Conservation (phyloP, 2,113 vertebrate genomes). For the Myocastor coypus region DNA sequence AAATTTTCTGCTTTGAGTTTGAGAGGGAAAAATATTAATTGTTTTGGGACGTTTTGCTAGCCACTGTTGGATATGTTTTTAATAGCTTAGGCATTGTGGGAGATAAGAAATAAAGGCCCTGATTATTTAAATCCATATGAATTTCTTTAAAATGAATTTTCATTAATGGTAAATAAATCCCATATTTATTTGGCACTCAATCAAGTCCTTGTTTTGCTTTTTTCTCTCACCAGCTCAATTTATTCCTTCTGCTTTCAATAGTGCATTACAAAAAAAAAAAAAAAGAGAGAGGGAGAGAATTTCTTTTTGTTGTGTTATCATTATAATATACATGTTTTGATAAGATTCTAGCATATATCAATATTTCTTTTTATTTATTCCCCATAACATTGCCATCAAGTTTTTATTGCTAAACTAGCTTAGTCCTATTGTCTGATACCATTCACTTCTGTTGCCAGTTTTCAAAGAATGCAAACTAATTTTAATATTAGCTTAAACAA, state of each 20-base stretch:
- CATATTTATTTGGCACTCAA: slow-evolving; percentile 37
- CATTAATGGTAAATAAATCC: slow-evolving; percentile 35
- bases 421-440: slow-evolving; percentile 44
- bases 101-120: slow-evolving; percentile 48
- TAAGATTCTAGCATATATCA: not conserved
- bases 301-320: slow-evolving; percentile 1
- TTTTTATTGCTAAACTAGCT: slow-evolving; percentile 40
- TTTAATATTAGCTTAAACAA: slow-evolving; percentile 73
- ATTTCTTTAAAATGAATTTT: slow-evolving; percentile 60
- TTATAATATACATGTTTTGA: not conserved
- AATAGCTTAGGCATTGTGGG: not conserved
- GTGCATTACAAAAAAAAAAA: not conserved
- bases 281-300: not conserved
- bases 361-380: slow-evolving; percentile 6
- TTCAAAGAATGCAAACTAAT: slow-evolving; percentile 66
- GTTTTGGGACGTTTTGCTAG: slow-evolving; percentile 57
- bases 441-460: slow-evolving; percentile 50
- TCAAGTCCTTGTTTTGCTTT: slow-evolving; percentile 45
- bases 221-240: slow-evolving; percentile 37
- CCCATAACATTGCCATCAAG: not conserved
- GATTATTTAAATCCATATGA: slow-evolving; percentile 52
- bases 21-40: not conserved
- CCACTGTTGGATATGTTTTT: slow-evolving; percentile 43
- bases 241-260: slow-evolving; percentile 25
- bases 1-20: slow-evolving; percentile 27